A percentile compares a stretch with the other conserved stretches of the same genome.
phyloP scores from a whole-genome alignment of 1,140 invertebrate species.

The Halyomorpha halys region DNA sequence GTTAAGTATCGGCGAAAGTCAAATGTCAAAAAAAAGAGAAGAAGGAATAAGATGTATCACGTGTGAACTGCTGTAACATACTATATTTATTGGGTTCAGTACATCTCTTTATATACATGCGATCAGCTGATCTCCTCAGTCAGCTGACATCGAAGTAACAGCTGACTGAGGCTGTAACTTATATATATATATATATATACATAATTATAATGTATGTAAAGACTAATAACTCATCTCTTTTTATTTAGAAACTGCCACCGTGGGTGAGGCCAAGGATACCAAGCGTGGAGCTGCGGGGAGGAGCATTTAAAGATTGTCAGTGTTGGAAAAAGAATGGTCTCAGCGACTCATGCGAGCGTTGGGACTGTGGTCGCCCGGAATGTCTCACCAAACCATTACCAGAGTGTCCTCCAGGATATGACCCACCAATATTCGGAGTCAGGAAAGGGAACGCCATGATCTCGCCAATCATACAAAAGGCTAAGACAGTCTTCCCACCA shows the following conservation, averaged over 20 bases:
- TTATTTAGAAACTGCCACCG: constrained; percentile 25
- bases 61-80: too few species aligned
- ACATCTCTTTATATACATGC: too few species aligned
- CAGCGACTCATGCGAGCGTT: constrained; percentile 59
- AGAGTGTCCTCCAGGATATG: constrained; percentile 44
- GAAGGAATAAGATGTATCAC: too few species aligned
- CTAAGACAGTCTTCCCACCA: background rate
- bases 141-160: too few species aligned
- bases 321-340: constrained; percentile 65
- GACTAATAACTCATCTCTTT: too few species aligned
- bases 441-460: constrained; percentile 23
- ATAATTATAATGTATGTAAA: too few species aligned
- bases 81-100: too few species aligned
- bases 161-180: too few species aligned
- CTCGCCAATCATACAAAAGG: background rate
- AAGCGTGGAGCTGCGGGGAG: constrained; percentile 54
- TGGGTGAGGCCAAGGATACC: constrained; percentile 37
- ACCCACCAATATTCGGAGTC: constrained; percentile 21
- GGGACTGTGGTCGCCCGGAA: constrained; percentile 53
- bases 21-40: too few species aligned
- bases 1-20: too few species aligned
- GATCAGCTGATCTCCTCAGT: too few species aligned
- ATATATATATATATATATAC: too few species aligned
- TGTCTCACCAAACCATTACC: constrained; percentile 56
- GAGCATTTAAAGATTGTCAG: constrained; percentile 56